Evolutionary conservation across 2,113 vertebrate species (phyloP).

Genomic region (Columbina picui): DNA sequence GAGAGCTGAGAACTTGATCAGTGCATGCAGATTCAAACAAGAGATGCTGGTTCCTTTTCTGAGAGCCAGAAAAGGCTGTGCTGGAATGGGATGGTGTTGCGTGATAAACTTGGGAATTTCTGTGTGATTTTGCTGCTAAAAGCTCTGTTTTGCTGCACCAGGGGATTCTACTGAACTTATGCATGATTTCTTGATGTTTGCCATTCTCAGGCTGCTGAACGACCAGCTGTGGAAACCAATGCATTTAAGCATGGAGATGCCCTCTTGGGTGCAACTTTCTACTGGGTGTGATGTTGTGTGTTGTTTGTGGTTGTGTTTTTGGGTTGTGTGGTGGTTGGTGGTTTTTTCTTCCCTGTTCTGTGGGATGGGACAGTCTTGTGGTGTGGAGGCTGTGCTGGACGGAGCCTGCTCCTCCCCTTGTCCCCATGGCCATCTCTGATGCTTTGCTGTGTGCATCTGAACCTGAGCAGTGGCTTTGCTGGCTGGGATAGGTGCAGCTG

Average conservation of each 20-base stretch:
- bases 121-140: neutral
- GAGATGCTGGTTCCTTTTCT: neutral
- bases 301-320: too few relatives aligned
- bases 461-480: neutral
- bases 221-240: neutral
- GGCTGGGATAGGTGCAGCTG: neutral
- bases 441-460: neutral
- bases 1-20: neutral
- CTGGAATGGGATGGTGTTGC: neutral
- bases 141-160: neutral
- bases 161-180: neutral
- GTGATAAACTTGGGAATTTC: neutral
- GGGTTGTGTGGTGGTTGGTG: too few relatives aligned
- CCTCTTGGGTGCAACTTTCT: neutral
- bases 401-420: neutral
- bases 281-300: too few relatives aligned
- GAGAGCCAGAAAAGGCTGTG: neutral
- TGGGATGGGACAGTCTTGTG: fast-evolving
- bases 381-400: neutral
- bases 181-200: neutral
- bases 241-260: neutral
- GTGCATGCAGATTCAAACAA: neutral
- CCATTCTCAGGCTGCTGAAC: neutral
- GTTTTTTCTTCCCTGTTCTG: too few relatives aligned
- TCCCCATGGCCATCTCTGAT: fast-evolving